Base-by-base conservation (phyloP, 1,140 invertebrate genomes). In the Drosophila willistoni region DNA sequence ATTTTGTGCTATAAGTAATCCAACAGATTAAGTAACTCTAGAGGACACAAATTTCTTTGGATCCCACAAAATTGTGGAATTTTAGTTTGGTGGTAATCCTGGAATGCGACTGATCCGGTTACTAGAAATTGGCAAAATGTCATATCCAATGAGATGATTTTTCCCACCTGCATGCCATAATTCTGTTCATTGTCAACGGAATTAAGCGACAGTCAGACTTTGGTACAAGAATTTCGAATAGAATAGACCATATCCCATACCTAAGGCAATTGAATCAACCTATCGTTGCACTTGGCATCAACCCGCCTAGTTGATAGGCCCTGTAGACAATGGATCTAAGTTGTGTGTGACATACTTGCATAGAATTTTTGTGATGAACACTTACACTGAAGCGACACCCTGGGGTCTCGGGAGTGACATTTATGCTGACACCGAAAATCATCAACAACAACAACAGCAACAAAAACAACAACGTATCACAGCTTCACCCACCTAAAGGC, bases 381-480 rank as follows among this genome's bases (percentile, higher is more conserved):
- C 42, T 1, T 19, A 12, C 44, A 3, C 22, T 10, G 13, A 25
- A 13, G 34, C 14, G 22, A 29, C 25, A 51, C 29, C 47, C 29
- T 14, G 34, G 34, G 34, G 34, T 36, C 17, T 6, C 59, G 22
- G 62, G 34, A 84, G 64, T 80, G 81, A 84, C 81, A 73, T 84
- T 85, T 85, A 85, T 85, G 81, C 81, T 85, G 81, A 85, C 81
- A 85, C 77, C 68, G 66, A 85, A 85, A 85, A 77, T 84, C 77
- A 84, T 84, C 81, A 67, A 69, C 76, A 77, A 51, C 69, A 71
- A 66, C 68, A 83, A 9, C n/a, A 41, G 19, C 19, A 22, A 22
- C 19, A 22, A 22, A 22, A 22, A 36, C 14, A 67, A 54, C 7
- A 13, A 2, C 9, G 64, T 47, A 39, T 63, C 17, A 34, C 42